Base-by-base conservation (phyloP, 35 echinoderm and acorn worm genomes). In the Hemicentrotus pulcherrimus region DNA sequence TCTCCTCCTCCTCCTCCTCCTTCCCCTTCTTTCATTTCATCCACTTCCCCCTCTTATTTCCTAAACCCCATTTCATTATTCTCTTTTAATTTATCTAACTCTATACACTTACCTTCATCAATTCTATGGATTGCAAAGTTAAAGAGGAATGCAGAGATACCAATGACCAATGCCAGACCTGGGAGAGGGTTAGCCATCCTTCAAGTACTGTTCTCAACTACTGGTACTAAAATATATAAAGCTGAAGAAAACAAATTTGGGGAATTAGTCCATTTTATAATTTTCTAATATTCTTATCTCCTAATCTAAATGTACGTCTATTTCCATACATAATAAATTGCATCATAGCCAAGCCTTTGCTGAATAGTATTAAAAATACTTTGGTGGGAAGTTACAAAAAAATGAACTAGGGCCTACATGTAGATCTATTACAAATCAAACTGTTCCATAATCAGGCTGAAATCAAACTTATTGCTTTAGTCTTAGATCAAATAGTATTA, bases 81-180 rank as follows among this genome's bases (percentile, higher is more conserved):
- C 19, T 70, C 16, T 78, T 78, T 18, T 78, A 14, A 10, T 55
- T 55, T 13, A 2, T n/a, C 65, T 78, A 30, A 1, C 24, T 59
- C 16, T 59, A 90, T 7, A 90, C 9, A 89, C 96, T 87, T 65
- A 98, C 97, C 97, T 98, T 98, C 97, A 48, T 98, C 96, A 91
- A 98, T 98, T 96, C 97, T 98, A 71, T 98, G 97, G 31, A 98
- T 48, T 13, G 97, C 94, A 97, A 98, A 98, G 94, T 98, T 98
- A 41, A 98, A 85, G 59, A 96, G 92, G 86, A 98, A 91, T 4
- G 95, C 96, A 95, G 94, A 47, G 22, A 97, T 18, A 46, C 96
- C 97, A 52, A 97, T 33, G 30, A 86, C 46, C 4, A 96, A 96
- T n/a, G 96, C 97, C 31, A 98, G 32, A 47, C 95, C 86, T 32